Evolutionary conservation across 2,888 invertebrate species (phyloP).

Genomic region (Drosophila mulleri): DNA sequence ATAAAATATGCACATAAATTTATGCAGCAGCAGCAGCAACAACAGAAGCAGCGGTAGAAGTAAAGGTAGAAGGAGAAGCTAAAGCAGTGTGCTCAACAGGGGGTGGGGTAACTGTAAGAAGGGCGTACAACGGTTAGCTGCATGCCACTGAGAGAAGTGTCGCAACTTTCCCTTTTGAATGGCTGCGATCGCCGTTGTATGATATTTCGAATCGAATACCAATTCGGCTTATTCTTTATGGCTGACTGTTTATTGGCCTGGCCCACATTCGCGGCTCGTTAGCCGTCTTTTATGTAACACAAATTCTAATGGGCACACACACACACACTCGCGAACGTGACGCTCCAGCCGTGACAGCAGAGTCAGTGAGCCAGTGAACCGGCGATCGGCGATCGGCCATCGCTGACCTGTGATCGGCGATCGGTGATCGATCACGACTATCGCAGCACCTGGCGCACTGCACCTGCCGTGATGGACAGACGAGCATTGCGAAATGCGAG

Average conservation of each 20-base stretch:
- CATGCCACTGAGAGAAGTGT: constrained; percentile 64
- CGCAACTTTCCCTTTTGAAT: constrained; percentile 76
- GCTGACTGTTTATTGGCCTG: constrained; percentile 38
- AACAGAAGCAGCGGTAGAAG: not conserved
- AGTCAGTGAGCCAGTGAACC: constrained; percentile 16
- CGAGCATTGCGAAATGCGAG: constrained; percentile 54
- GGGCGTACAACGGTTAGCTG: constrained; percentile 42
- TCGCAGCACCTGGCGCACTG: constrained; percentile 34
- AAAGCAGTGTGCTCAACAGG: not conserved
- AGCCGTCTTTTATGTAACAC: constrained; percentile 48
- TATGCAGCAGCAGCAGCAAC: constrained; percentile 44
- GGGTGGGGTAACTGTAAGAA: constrained; percentile 8
- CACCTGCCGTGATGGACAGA: constrained; percentile 13
- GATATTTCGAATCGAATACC: constrained; percentile 38
- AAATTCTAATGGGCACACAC: constrained; percentile 50
- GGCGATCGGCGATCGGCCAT: not conserved
- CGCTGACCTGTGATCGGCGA: constrained; percentile 1
- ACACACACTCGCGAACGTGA: constrained; percentile 35
- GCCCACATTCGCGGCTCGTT: constrained; percentile 50
- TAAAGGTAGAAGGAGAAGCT: not conserved
- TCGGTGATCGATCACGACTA: constrained; percentile 16
- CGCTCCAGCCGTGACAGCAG: constrained; percentile 19
- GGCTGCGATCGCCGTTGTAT: constrained; percentile 57
- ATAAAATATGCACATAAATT: constrained; percentile 67
- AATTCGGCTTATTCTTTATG: constrained; percentile 35